These are phyloP conservation scores for Colaptes auratus DNA, from an alignment of 2,113 vertebrate species.

Conservation along the genomic window DNA sequence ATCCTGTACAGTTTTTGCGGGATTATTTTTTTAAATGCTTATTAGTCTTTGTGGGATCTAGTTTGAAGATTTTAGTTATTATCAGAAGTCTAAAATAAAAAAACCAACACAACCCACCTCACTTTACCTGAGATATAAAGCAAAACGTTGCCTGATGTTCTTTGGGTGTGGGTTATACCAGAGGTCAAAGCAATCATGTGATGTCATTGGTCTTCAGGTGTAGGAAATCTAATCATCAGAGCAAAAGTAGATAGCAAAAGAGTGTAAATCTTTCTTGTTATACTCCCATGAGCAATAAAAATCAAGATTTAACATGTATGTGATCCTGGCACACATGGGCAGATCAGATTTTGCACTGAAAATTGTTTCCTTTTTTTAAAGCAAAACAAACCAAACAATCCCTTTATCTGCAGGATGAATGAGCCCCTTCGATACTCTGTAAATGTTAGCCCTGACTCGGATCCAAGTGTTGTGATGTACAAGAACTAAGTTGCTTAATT, in stretches of 20 bases:
- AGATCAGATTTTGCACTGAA: not conserved
- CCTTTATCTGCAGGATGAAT: constrained; percentile 45
- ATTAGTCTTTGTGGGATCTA: not conserved
- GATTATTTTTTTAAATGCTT: too few species aligned
- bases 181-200: not conserved
- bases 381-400: not conserved
- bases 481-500: constrained; percentile 62
- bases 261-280: not conserved
- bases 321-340: not conserved
- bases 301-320: not conserved
- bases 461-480: constrained; percentile 54
- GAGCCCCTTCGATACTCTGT: constrained; percentile 5
- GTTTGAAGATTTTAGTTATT: not conserved
- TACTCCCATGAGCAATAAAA: not conserved
- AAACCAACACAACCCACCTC: too few species aligned
- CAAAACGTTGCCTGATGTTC: not conserved
- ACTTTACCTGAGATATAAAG: not conserved
- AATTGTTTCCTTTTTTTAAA: not conserved
- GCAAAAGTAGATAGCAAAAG: not conserved
- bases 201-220: not conserved
- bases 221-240: not conserved
- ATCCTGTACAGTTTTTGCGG: not conserved
- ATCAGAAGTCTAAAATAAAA: not conserved
- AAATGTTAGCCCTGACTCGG: constrained; percentile 47
- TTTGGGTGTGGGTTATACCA: not conserved